phyloP scores from a whole-genome alignment of 2,888 invertebrate genomes.

The Acronicta aceris region DNA sequence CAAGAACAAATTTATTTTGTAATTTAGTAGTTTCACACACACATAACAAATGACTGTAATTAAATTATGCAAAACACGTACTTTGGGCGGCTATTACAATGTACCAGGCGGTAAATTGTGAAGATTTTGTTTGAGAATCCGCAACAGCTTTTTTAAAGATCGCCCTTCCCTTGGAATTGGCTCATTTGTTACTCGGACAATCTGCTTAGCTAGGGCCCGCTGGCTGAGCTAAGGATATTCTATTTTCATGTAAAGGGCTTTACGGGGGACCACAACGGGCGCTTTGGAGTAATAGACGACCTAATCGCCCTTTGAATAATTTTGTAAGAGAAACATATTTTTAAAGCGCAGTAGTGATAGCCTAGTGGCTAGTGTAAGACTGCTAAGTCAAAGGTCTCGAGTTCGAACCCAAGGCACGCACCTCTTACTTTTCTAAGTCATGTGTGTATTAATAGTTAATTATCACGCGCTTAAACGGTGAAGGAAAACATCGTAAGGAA shows the following conservation, averaged over 20 bases:
- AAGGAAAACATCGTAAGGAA: too few species aligned
- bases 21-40: slow-evolving; percentile 37
- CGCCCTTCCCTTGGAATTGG: slow-evolving; percentile 63
- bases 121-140: slow-evolving; percentile 49
- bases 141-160: slow-evolving; percentile 60
- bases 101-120: slow-evolving; percentile 52
- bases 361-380: too few species aligned
- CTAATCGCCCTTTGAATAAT: slow-evolving; percentile 34
- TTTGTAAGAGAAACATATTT: slow-evolving; percentile 25
- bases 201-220: slow-evolving; percentile 55
- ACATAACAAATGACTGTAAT: slow-evolving; percentile 39
- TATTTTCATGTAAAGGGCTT: slow-evolving; percentile 56
- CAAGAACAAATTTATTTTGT: slow-evolving; percentile 21
- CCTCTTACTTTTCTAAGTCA: too few species aligned
- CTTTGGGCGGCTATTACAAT: slow-evolving; percentile 49
- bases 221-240: slow-evolving; percentile 47
- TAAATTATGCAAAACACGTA: slow-evolving; percentile 58
- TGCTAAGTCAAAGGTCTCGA: too few species aligned
- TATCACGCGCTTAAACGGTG: too few species aligned
- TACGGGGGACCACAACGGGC: slow-evolving; percentile 29
- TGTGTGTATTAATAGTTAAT: too few species aligned
- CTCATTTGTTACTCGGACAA: slow-evolving; percentile 69
- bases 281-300: slow-evolving; percentile 38
- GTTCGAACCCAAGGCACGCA: too few species aligned
- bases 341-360: neutral